phyloP scores from a whole-genome alignment of 2,113 vertebrate species.

The Anas platyrhynchos region DNA sequence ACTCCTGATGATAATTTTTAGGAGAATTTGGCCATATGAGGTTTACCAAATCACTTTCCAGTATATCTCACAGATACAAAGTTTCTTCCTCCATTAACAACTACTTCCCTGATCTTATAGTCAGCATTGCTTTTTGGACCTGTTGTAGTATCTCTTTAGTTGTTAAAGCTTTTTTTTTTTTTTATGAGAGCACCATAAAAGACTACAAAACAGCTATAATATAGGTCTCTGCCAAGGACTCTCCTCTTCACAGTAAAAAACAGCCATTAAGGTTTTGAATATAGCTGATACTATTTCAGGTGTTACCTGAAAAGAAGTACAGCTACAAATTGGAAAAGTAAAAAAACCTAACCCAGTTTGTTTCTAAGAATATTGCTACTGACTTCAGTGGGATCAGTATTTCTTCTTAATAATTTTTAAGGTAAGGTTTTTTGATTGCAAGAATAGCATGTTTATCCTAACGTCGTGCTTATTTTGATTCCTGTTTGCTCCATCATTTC shows the following conservation, averaged over 20 bases:
- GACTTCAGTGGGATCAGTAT: neutral
- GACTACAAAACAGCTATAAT: slow-evolving; percentile 22
- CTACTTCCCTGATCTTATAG: neutral
- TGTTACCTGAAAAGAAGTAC: neutral
- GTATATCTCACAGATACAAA: neutral
- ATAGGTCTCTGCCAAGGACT: neutral
- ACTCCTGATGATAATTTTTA: neutral
- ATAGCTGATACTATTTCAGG: slow-evolving; percentile 24
- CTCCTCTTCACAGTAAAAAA: slow-evolving; percentile 14
- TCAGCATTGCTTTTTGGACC: neutral
- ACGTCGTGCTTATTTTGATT: neutral
- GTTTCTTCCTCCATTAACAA: neutral
- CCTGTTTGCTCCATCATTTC: neutral
- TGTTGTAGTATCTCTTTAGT: neutral
- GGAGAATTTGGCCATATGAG: neutral
- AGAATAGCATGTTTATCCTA: neutral
- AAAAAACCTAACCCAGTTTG: neutral
- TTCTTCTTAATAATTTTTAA: neutral
- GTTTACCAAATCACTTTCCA: neutral
- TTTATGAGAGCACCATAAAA: neutral
- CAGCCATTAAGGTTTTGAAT: slow-evolving; percentile 4
- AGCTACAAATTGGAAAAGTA: neutral
- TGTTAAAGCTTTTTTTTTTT: neutral
- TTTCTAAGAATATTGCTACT: neutral
- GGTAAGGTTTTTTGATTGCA: neutral